A percentile compares a stretch with the other conserved stretches of the same genome.
Evolutionary conservation across 2,113 vertebrate genomes (phyloP).

Genomic region (Danionella cerebrum): DNA sequence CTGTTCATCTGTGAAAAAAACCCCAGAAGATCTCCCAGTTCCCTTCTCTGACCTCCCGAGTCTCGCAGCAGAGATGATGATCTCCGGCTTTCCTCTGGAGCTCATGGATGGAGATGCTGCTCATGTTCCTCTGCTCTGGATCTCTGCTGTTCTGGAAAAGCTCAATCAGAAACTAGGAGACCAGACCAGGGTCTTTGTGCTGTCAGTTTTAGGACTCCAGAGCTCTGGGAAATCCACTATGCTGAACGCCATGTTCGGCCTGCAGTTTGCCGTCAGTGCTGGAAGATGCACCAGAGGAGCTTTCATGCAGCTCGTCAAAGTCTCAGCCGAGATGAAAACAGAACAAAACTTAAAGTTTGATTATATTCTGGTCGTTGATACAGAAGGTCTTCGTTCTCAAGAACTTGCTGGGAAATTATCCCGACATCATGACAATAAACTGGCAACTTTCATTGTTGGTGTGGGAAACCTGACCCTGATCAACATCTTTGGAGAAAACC

Average conservation of each 20-base stretch:
- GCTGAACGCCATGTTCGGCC: slow-evolving; percentile 63
- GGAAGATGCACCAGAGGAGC: slow-evolving; percentile 64
- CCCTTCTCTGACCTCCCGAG: slow-evolving; percentile 43
- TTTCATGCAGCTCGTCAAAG: slow-evolving; percentile 64
- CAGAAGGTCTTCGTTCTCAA: slow-evolving; percentile 54
- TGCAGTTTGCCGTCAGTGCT: slow-evolving; percentile 63
- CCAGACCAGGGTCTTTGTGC: slow-evolving; percentile 63
- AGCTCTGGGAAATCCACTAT: slow-evolving; percentile 61
- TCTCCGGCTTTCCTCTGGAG: slow-evolving; percentile 65
- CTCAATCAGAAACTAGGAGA: slow-evolving; percentile 60
- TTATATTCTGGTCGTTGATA: slow-evolving; percentile 58
- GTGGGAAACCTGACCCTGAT: slow-evolving; percentile 57
- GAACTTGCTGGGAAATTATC: slow-evolving; percentile 43
- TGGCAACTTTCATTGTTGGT: slow-evolving; percentile 60
- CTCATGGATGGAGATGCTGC: slow-evolving; percentile 64
- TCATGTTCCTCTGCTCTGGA: slow-evolving; percentile 67
- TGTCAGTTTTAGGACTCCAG: not conserved
- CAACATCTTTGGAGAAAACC: slow-evolving; percentile 62
- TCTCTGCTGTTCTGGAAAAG: slow-evolving; percentile 62
- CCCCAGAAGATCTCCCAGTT: not conserved
- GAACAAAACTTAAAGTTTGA: slow-evolving; percentile 27
- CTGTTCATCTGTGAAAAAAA: slow-evolving; percentile 1
- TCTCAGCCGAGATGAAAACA: slow-evolving; percentile 29
- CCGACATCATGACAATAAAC: slow-evolving; percentile 51
- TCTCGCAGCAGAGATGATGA: slow-evolving; percentile 66